phyloP scores from a whole-genome alignment of 2,888 invertebrate genomes.

The Rhyacophila evoluta region DNA sequence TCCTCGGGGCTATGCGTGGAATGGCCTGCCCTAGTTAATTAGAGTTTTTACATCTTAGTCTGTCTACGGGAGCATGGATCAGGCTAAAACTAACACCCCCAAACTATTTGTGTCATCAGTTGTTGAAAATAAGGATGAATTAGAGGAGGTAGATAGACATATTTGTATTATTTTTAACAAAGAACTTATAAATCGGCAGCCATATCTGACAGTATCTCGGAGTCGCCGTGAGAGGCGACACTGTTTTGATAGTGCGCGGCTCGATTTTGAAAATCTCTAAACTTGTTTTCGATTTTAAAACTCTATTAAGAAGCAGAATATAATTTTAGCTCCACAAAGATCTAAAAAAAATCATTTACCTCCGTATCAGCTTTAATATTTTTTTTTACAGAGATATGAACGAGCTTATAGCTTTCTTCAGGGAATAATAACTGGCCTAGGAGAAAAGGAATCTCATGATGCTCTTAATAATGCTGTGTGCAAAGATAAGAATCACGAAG shows the following conservation, averaged over 20 bases:
- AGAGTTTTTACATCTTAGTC: constrained; percentile 69
- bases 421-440: constrained; percentile 83
- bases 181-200: constrained; percentile 68
- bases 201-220: constrained; percentile 64
- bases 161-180: constrained; percentile 58
- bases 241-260: constrained; percentile 42
- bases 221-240: constrained; percentile 68
- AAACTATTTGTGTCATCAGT: constrained; percentile 84
- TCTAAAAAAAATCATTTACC: no score
- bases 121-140: constrained; percentile 90
- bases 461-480: constrained; percentile 89
- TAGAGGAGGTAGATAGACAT: constrained; percentile 80
- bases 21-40: constrained; percentile 71
- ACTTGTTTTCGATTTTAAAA: not conserved
- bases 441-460: constrained; percentile 95
- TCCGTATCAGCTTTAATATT: not conserved
- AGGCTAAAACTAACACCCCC: constrained; percentile 72
- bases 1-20: constrained; percentile 74
- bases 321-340: no score
- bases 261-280: constrained; percentile 37
- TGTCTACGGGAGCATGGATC: constrained; percentile 70
- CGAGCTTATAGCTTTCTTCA: constrained; percentile 84
- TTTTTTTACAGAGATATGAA: constrained; percentile 85
- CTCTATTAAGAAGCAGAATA: no score
- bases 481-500: constrained; percentile 91